Percentiles rank a stretch among this genome's conserved stretches.
Conservation (phyloP, 2,797 vertebrate genomes). For the Rhinichthys osculus region DNA sequence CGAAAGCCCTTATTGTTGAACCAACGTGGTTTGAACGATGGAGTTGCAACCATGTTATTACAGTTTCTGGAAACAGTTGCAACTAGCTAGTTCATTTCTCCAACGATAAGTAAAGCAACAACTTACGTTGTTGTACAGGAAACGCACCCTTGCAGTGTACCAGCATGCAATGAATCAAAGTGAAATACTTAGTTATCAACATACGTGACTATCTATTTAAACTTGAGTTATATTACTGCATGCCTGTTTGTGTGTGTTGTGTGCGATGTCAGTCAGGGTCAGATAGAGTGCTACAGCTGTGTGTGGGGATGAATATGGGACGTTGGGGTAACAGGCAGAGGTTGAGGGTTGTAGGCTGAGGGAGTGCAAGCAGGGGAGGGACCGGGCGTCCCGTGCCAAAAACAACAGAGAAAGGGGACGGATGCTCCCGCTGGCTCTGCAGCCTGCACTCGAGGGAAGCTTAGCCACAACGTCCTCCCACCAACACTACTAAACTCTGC, state of each 20-base stretch:
- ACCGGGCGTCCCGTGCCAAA: slow-evolving; percentile 64
- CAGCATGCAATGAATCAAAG: slow-evolving; percentile 3
- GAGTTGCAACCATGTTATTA: no score
- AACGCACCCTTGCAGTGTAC: background rate
- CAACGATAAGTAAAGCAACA: no score
- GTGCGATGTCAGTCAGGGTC: slow-evolving; percentile 40
- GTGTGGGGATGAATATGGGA: slow-evolving; percentile 70
- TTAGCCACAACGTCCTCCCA: slow-evolving; percentile 43
- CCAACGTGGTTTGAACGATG: no score
- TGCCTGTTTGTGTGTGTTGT: slow-evolving; percentile 26
- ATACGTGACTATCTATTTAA: slow-evolving; percentile 27
- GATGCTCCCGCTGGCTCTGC: slow-evolving; percentile 63
- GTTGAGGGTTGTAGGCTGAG: slow-evolving; percentile 64
- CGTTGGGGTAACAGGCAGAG: slow-evolving; percentile 69
- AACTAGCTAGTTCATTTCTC: no score
- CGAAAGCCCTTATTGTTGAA: no score
- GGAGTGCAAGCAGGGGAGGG: slow-evolving; percentile 67
- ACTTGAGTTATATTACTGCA: slow-evolving; percentile 28
- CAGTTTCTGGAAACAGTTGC: no score
- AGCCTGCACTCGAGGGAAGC: slow-evolving; percentile 40
- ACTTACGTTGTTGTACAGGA: no score
- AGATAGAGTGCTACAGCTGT: slow-evolving; percentile 70
- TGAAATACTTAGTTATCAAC: slow-evolving; percentile 12
- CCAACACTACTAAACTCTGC: slow-evolving; percentile 39
- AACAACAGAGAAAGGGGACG: slow-evolving; percentile 67